Base-by-base conservation (phyloP, 2,113 vertebrate genomes). In the Poeciliopsis prolifica region DNA sequence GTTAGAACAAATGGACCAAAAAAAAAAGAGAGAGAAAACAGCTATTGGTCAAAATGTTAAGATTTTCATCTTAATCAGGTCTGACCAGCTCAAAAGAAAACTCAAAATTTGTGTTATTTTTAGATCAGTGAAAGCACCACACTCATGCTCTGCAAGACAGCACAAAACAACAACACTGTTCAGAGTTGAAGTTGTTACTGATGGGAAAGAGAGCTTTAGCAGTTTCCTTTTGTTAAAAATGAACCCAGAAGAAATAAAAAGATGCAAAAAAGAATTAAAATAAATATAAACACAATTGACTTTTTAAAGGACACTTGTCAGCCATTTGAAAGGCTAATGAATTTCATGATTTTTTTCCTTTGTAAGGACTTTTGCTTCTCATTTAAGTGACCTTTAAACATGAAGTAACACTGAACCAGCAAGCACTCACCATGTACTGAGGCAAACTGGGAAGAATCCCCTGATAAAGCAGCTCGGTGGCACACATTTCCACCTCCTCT, bases 381-480 rank as follows among this genome's bases (percentile, higher is more conserved):
- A 42, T 54, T 54, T 19, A 54, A 19, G 48, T 54, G 3, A 58
- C 8, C 51, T 24, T 58, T 24, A 58, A n/a, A n/a, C 51, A 58
- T 19, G 24, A 17, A 24, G 19, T 11, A 10, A 9, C 10, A 24
- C 51, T 58, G 8, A 58, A 24, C 22, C 24, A 37, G 35, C 35
- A 37, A 37, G 26, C 1, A 61, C 67, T 51, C 48, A 99, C 98
- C 98, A 99, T 99, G 82, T 98, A 99, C 82, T 99, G 98, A 4
- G 98, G 98, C 91, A 99, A 94, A 87, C 96, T 99, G 73, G 98
- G 97, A 44, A 99, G 95, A 62, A 99, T 96, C 75, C 97, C 98
- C 90, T 98, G 98, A 90, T 99, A 99, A 35, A 99, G 95, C 75
- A 98, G 95, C 92, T 99, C 98, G 0, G 95, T 95, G 54, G 97